Evolutionary conservation across 2,888 invertebrate species (phyloP).

Genomic region (Callimorpha dominula): DNA sequence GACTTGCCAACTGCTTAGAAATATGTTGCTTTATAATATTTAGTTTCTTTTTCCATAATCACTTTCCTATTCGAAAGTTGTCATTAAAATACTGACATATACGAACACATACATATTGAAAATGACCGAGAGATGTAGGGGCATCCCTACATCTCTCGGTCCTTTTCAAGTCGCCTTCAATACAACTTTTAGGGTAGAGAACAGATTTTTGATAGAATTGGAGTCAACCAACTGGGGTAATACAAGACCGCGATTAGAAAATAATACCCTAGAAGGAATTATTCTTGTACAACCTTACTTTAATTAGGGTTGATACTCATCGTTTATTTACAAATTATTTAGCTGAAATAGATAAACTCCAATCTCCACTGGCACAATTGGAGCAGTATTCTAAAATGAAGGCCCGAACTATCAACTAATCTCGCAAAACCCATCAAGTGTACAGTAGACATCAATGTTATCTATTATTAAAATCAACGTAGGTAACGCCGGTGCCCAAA

Average conservation of each 20-base stretch:
- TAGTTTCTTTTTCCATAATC: too few relatives aligned
- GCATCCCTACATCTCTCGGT: too few relatives aligned
- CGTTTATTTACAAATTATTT: not conserved
- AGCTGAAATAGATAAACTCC: not conserved
- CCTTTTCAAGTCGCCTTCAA: not conserved
- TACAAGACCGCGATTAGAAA: not conserved
- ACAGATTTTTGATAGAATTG: not conserved
- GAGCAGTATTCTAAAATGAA: slow-evolving; percentile 4
- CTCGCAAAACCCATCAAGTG: slow-evolving; percentile 33
- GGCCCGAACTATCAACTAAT: slow-evolving; percentile 30
- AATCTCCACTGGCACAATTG: slow-evolving; percentile 1
- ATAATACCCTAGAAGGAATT: not conserved
- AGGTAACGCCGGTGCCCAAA: slow-evolving; percentile 26
- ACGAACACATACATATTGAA: too few relatives aligned
- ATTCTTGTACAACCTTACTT: not conserved
- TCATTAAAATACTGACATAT: too few relatives aligned
- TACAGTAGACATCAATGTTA: slow-evolving; percentile 37
- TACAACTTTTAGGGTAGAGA: not conserved
- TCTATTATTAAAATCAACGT: slow-evolving; percentile 53
- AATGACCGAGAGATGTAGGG: too few relatives aligned
- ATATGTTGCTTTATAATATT: too few relatives aligned
- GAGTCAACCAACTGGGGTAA: too few relatives aligned
- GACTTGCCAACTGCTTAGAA: too few relatives aligned
- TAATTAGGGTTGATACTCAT: not conserved
- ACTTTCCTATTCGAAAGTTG: too few relatives aligned